These are phyloP conservation scores for Melitaea cinxia DNA, from an alignment of 1,140 invertebrate genomes.

Conservation along the genomic window DNA sequence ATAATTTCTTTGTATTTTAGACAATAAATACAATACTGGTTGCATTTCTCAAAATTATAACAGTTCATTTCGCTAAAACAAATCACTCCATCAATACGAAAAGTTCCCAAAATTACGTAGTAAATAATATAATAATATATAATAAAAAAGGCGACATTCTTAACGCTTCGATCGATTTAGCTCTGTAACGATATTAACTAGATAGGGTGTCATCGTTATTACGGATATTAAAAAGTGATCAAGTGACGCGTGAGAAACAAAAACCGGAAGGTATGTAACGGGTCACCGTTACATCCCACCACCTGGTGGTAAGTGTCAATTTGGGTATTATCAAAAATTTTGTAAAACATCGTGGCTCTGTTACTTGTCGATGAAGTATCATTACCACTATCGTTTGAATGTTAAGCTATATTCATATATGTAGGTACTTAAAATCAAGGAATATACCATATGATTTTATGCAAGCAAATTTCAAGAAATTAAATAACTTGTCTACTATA, in stretches of 20 bases:
- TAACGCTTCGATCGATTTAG: conserved; percentile 45
- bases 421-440: no score
- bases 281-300: conserved; percentile 38
- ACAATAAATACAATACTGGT: no score
- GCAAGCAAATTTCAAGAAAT: no score
- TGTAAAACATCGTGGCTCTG: no score
- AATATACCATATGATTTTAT: no score
- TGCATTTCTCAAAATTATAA: no score
- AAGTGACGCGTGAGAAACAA: conserved; percentile 42
- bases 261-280: conserved; percentile 49
- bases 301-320: conserved; percentile 31
- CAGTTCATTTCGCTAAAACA: background rate
- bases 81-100: background rate
- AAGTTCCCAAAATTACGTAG: conserved; percentile 1
- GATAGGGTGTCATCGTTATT: conserved; percentile 37
- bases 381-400: no score
- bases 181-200: conserved; percentile 32
- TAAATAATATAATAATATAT: background rate
- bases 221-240: conserved; percentile 50
- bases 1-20: no score
- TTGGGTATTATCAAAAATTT: background rate
- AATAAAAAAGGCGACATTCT: conserved; percentile 19
- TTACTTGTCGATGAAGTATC: no score
- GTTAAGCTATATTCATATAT: no score
- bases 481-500: no score